Percentiles rank a stretch among this genome's conserved stretches.
Evolutionary conservation across 2,113 vertebrate genomes (phyloP).

Genomic region (Oplegnathus fasciatus): DNA sequence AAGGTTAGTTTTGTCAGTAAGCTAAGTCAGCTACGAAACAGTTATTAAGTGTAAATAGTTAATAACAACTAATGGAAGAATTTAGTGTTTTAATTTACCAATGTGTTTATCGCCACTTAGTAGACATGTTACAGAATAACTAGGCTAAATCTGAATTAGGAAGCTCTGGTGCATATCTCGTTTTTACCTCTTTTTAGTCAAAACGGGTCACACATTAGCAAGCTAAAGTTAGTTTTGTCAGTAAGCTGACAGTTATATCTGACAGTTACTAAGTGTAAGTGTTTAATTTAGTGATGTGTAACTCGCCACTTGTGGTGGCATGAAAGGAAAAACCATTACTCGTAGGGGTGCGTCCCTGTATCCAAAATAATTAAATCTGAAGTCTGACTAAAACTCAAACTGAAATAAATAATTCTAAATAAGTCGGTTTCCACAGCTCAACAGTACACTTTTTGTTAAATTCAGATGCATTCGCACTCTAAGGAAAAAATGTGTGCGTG

Average conservation of each 20-base stretch:
- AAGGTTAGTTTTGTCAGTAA: neutral
- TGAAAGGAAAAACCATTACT: constrained; percentile 43
- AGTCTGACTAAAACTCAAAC: constrained; percentile 25
- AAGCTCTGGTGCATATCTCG: too few relatives aligned
- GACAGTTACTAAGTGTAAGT: neutral
- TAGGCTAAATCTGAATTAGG: too few relatives aligned
- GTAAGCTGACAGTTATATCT: neutral
- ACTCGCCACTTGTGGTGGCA: neutral
- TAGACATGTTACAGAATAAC: too few relatives aligned
- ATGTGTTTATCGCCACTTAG: too few relatives aligned
- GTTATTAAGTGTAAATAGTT: too few relatives aligned
- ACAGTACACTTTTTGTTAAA: constrained; percentile 29
- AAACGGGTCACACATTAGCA: too few relatives aligned
- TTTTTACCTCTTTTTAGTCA: too few relatives aligned
- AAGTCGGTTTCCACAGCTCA: constrained; percentile 48
- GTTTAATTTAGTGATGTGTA: neutral
- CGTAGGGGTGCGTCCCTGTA: constrained; percentile 2
- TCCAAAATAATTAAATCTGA: constrained; percentile 51
- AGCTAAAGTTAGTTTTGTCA: too few relatives aligned
- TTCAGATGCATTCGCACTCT: neutral
- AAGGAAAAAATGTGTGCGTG: constrained; percentile 26
- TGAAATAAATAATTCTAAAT: constrained; percentile 48
- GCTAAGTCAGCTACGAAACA: too few relatives aligned
- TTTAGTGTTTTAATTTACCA: too few relatives aligned
- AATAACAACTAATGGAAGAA: too few relatives aligned